Base-by-base conservation (phyloP, 2,888 invertebrate genomes). In the Hypomecis atomaria region DNA sequence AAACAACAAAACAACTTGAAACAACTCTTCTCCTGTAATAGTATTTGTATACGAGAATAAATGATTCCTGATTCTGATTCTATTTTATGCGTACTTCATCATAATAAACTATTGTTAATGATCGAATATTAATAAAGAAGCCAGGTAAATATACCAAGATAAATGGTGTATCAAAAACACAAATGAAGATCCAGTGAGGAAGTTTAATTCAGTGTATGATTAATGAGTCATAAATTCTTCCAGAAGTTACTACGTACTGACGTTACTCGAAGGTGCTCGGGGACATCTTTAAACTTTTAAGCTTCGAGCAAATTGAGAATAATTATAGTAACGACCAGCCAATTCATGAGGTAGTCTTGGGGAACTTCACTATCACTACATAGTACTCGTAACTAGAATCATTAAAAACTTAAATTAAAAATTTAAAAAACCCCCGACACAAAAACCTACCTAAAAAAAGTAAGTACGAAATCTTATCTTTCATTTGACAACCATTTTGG, bases 161-260 rank as follows among this genome's bases (percentile, higher is more conserved):
- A 47, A 61, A 61, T 43, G 34, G 8, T 23, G 23, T 23, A 34
- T 45, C 40, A 57, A 37, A 44, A 1, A 37, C 7, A 49, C 44
- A 55, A 40, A 44, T 53, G n/a, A 55, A 62, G 40, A 13, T 52
- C 37, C 34, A 5, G 45, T 45, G 13, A 49, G 57, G 9, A 44
- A 49, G 54, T 59, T 59, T 43, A 49, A 54, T 44, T 48, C 48
- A 54, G 47, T 23, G 48, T 40, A 33, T 64, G 59, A 64, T 64
- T 55, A 59, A 59, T 64, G 59, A 55, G 63, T 34, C 49, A 43
- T 38, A 44, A 23, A 48, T 48, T 59, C 59, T 55, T 59, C 10
- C n/a, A 44, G 37, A 61, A 62, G 33, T 52, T 56, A 56, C 58
- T 36, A 11, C n/a, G n/a, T n/a, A n/a, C 13, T 52, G 53, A 45